Evolutionary conservation across 2,888 invertebrate genomes (phyloP).

Genomic region (Drosophila pullipes): DNA sequence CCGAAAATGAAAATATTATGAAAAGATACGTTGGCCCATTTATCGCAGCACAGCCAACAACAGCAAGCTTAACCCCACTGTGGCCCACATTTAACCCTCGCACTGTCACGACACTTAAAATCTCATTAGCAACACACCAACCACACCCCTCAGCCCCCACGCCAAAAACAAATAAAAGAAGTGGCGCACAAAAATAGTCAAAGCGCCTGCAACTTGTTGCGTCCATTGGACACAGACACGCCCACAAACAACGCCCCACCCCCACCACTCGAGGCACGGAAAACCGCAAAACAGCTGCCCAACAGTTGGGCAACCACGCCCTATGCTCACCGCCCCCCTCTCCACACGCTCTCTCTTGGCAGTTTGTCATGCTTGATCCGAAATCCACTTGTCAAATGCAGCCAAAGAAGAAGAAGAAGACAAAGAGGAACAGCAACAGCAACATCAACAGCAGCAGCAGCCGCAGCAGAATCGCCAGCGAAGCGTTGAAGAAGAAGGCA

Average conservation of each 20-base stretch:
- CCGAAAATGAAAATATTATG: conserved; percentile 1
- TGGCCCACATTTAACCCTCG: conserved; percentile 20
- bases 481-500: conserved; percentile 47
- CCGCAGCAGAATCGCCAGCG: conserved; percentile 33
- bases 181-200: conserved; percentile 5
- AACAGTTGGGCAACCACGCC: conserved; percentile 42
- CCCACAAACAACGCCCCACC: conserved; percentile 2
- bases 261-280: conserved; percentile 10
- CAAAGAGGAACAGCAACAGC: neutral
- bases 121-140: conserved; percentile 48
- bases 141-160: neutral
- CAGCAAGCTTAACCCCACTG: conserved; percentile 31
- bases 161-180: neutral
- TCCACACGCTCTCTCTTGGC: neutral
- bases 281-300: conserved; percentile 54
- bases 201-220: conserved; percentile 55
- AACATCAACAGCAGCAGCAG: neutral
- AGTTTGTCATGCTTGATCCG: conserved; percentile 37
- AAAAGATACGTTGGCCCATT: conserved; percentile 44
- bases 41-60: conserved; percentile 29
- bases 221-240: conserved; percentile 41
- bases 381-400: conserved; percentile 63
- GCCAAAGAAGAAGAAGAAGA: conserved; percentile 3
- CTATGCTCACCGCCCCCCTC: neutral
- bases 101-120: conserved; percentile 45